A percentile compares a stretch with the other conserved stretches of the same genome.
These are phyloP conservation scores for Tridacna crocea DNA, from an alignment of 2,888 invertebrate genomes.

Conservation along the genomic window DNA sequence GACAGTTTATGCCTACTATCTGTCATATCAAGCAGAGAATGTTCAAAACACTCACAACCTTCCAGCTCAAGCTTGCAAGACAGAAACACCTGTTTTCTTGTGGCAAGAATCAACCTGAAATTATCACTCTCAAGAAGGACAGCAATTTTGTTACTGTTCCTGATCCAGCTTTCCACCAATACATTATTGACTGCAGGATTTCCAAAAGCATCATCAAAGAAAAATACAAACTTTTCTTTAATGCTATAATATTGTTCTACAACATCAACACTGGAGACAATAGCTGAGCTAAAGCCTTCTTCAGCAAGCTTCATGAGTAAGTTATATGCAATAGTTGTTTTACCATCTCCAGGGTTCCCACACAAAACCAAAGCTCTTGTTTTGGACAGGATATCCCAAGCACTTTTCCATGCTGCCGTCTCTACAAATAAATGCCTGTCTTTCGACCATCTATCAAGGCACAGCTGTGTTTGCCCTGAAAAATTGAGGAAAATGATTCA, in stretches of 20 bases:
- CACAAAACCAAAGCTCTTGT: constrained; percentile 23
- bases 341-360: constrained; percentile 59
- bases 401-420: constrained; percentile 35
- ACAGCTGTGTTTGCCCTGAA: constrained; percentile 48
- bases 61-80: neutral
- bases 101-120: constrained; percentile 44
- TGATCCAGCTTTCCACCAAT: constrained; percentile 43
- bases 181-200: constrained; percentile 44
- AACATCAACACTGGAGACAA: constrained; percentile 37
- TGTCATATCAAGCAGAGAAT: constrained; percentile 37
- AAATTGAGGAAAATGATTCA: neutral
- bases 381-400: constrained; percentile 6
- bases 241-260: constrained; percentile 45
- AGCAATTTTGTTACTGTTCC: constrained; percentile 43
- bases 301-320: constrained; percentile 20
- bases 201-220: constrained; percentile 60
- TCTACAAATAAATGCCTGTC: constrained; percentile 26
- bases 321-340: constrained; percentile 43
- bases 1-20: constrained; percentile 21
- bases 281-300: constrained; percentile 30
- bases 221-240: constrained; percentile 35
- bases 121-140: constrained; percentile 31
- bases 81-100: constrained; percentile 43
- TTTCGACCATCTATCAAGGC: constrained; percentile 32
- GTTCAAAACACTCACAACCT: constrained; percentile 2